phyloP scores from a whole-genome alignment of 2,113 vertebrate species.

The Sylvietta virens region DNA sequence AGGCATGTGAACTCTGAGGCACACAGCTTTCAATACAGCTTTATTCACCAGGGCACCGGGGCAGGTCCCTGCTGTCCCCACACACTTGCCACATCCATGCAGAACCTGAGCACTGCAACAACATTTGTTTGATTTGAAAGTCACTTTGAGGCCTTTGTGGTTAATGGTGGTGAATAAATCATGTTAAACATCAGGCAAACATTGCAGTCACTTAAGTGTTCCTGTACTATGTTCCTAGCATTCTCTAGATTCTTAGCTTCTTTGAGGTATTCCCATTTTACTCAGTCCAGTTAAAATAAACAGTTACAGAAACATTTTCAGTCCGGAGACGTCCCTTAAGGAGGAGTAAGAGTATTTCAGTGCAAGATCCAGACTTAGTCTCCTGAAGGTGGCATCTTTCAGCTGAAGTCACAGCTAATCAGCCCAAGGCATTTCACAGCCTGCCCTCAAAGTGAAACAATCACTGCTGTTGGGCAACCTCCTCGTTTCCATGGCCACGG shows the following conservation, averaged over 20 bases:
- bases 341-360: neutral
- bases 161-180: neutral
- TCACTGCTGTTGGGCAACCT: neutral
- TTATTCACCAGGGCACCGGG: fast-evolving
- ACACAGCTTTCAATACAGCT: neutral
- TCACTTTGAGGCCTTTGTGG: neutral
- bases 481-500: neutral
- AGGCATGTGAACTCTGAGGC: neutral
- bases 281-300: neutral
- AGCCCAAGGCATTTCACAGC: neutral
- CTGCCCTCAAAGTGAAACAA: neutral
- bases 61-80: neutral
- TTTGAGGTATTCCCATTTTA: neutral
- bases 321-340: neutral
- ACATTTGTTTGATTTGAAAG: neutral
- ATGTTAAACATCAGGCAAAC: neutral
- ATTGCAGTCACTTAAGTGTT: neutral
- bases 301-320: neutral
- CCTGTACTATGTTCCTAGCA: neutral
- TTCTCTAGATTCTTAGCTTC: neutral
- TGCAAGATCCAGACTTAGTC: neutral
- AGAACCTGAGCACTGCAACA: neutral
- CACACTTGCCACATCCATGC: neutral
- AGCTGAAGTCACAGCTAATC: neutral
- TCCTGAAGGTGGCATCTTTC: neutral